Evolutionary conservation across 2,888 invertebrate species (phyloP).

Genomic region (Lumbricus terrestris): DNA sequence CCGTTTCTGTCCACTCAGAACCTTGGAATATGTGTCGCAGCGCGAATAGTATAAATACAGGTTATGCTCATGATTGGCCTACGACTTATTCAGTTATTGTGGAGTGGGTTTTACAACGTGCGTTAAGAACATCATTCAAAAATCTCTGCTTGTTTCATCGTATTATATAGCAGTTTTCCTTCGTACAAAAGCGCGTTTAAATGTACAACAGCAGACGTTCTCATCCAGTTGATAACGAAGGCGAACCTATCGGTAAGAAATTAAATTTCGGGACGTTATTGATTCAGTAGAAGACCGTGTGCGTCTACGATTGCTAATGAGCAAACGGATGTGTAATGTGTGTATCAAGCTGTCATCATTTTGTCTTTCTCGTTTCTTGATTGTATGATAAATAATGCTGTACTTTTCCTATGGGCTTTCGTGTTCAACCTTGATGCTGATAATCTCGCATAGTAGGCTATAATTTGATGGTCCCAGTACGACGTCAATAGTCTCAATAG

Average conservation of each 20-base stretch:
- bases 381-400: background rate
- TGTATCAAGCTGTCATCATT: accelerated
- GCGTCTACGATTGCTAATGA: background rate
- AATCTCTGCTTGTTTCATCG: background rate
- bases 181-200: background rate
- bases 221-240: background rate
- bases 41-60: background rate
- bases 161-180: background rate
- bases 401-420: background rate
- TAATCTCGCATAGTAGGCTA: too few species aligned
- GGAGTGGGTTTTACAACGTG: background rate
- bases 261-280: background rate
- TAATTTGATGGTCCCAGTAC: too few species aligned
- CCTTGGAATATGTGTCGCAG: background rate
- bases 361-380: background rate
- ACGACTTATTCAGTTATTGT: background rate
- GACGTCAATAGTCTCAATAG: too few species aligned
- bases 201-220: conserved; percentile 3
- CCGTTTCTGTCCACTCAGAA: background rate
- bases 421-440: background rate
- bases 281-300: background rate
- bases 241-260: background rate
- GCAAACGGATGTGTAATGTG: background rate
- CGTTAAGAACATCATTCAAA: background rate
- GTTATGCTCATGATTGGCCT: background rate